Evolutionary conservation across 2,113 vertebrate genomes (phyloP).

Genomic region (Marcusenius ussheri): DNA sequence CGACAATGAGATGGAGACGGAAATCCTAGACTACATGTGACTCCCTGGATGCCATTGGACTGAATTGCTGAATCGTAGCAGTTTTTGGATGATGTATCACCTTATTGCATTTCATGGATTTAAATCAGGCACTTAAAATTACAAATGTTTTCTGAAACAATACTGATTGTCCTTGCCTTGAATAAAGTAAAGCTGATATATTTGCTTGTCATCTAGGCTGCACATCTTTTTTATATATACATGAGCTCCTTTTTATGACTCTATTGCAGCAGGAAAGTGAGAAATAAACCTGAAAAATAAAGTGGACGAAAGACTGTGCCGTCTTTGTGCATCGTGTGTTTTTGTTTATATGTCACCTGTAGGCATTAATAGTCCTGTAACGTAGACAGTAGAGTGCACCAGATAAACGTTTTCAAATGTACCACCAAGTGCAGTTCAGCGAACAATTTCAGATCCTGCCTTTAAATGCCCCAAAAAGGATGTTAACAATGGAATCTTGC

Average conservation of each 20-base stretch:
- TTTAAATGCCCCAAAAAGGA: neutral
- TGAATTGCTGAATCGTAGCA: neutral
- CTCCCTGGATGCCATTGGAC: neutral
- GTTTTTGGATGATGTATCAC: slow-evolving; percentile 11
- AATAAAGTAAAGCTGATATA: neutral
- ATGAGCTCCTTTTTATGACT: neutral
- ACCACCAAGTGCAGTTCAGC: neutral
- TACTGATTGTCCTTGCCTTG: neutral
- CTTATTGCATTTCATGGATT: neutral
- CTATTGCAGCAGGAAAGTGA: neutral
- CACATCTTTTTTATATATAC: neutral
- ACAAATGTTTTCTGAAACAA: neutral
- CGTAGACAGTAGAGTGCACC: neutral
- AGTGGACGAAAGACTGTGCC: neutral
- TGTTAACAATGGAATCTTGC: neutral
- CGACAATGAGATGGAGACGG: slow-evolving; percentile 97
- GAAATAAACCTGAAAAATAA: neutral
- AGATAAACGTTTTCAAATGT: neutral
- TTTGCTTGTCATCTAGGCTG: neutral
- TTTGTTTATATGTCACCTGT: neutral
- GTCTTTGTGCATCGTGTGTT: neutral
- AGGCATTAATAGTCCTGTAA: neutral
- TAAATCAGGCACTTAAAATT: neutral
- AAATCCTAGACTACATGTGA: slow-evolving; percentile 87
- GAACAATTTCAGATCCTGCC: neutral